Evolutionary conservation across 2,113 vertebrate genomes (phyloP), one percentile per base, ranked within the genome.

Genomic region (Tupaia tana): DNA sequence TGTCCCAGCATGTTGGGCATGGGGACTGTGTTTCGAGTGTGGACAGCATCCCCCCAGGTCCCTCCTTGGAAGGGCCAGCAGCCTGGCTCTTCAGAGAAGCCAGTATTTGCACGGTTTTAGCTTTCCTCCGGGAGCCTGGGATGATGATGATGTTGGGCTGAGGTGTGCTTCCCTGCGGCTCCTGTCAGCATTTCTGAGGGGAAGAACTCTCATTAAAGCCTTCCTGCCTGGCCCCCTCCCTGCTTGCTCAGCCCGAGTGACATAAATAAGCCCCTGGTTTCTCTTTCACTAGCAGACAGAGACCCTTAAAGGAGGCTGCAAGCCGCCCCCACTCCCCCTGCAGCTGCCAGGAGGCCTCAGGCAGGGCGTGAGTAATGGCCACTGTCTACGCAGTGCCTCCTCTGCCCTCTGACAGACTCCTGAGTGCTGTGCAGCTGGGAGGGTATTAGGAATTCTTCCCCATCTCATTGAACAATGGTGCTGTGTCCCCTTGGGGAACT

Each of bases 191-290:
- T 71, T 90, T 95, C 88, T 78, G 79, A 86, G 56, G 90, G 77
- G 59, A 92, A 96, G 73, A 94, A 58, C 43, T 67, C 95, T 94
- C 86, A 83, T 93, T 79, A 97, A 89, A 97, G 88, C 73, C 91
- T 95, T 94, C 78, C 85, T 54, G 74, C 63, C 22, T 0, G 6
- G 18, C 66, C 34, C 24, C 84, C 82, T 94, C 87, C 90, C 86
- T 81, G 80, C 84, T 69, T 2, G 20, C 87, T 82, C 73, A 67
- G 81, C 69, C 74, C 5, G 1, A 86, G 82, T 54, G 90, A 89
- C 82, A 92, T 89, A 88, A 96, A 95, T 88, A 96, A 96, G 78
- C 43, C 91, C 31, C 88, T 93, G 69, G 88, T 93, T 97, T 92
- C 96, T 93, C 82, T 93, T 86, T 85, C 78, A 79, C 70, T 58